These are phyloP conservation scores for Boloria euphrosyne DNA, from an alignment of 2,888 invertebrate species.

Conservation along the genomic window DNA sequence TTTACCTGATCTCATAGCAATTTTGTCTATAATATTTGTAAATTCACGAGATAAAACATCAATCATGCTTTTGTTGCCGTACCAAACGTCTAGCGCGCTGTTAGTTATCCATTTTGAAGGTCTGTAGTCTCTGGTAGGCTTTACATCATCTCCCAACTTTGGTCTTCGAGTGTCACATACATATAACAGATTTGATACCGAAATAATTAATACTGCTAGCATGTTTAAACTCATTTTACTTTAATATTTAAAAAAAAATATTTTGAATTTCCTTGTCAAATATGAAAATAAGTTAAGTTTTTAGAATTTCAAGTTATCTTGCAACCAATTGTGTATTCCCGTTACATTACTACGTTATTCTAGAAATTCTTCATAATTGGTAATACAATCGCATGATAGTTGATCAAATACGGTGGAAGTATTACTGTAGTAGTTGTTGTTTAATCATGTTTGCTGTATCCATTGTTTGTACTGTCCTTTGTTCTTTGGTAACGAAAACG, in stretches of 20 bases:
- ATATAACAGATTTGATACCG: slow-evolving; percentile 14
- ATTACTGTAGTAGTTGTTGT: slow-evolving; percentile 15
- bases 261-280: too few relatives aligned
- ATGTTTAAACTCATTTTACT: background rate
- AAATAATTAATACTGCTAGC: background rate
- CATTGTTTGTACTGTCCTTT: slow-evolving; percentile 10
- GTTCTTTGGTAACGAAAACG: slow-evolving; percentile 3
- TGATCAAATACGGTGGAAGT: slow-evolving; percentile 13
- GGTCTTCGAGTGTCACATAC: slow-evolving; percentile 41
- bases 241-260: too few relatives aligned
- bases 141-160: slow-evolving; percentile 37
- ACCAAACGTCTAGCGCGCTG: slow-evolving; percentile 66
- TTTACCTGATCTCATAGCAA: slow-evolving; percentile 57
- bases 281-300: too few relatives aligned
- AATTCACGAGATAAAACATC: slow-evolving; percentile 62
- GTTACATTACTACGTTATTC: background rate
- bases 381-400: background rate
- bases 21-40: slow-evolving; percentile 51
- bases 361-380: slow-evolving; percentile 11
- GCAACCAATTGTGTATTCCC: background rate
- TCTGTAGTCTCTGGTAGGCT: slow-evolving; percentile 50
- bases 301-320: too few relatives aligned
- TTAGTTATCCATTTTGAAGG: slow-evolving; percentile 63
- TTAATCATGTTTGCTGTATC: slow-evolving; percentile 18
- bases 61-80: slow-evolving; percentile 61